Evolutionary conservation across 64 coral and sea anemone species (phyloP), one percentile per base, ranked within the genome.

Genomic region (Pachyseris speciosa): DNA sequence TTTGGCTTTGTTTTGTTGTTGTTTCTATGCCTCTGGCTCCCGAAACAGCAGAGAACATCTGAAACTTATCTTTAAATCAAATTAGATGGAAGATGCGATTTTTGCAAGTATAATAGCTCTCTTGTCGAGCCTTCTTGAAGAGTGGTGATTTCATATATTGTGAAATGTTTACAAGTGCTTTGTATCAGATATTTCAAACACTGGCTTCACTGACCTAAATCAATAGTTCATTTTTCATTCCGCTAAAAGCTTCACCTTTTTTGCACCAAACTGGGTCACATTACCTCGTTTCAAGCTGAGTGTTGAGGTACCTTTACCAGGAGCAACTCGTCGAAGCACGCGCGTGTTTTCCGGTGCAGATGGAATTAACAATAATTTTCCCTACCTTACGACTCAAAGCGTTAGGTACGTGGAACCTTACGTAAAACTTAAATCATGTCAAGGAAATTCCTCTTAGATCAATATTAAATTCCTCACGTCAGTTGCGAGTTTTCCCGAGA

Each of bases 111-210:
- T 47, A 67, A 67, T 2, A 17, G 13, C 64, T 26, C 5, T 65
- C 25, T 25, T 65, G 9, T 22, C 10, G 9, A 6, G n/a, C 61
- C 61, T 67, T 67, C 9, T 15, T 4, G 1, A 61, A 12, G 13
- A 67, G 64, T 67, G 64, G 64, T 33, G 64, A 67, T 67, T 67
- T 67, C 33, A 10, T 67, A 67, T 67, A 67, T 67, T 39, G 67
- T 6, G 34, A 37, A 39, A 37, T 39, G 67, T 71, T 71, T 40
- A 15, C 17, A 39, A 71, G 17, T 39, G 19, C 38, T 39, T 34
- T 22, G 36, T 39, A 36, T 11, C 5, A 32, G 12, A 36, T 69
- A 17, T 61, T 61, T 61, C 27, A 26, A 61, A 61, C 22, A 61
- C 58, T 25, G 3, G 58, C 24, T 61, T 61, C 58, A 61, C 22